These are phyloP conservation scores for Oxyura jamaicensis DNA, from an alignment of 2,113 vertebrate genomes.

Conservation along the genomic window DNA sequence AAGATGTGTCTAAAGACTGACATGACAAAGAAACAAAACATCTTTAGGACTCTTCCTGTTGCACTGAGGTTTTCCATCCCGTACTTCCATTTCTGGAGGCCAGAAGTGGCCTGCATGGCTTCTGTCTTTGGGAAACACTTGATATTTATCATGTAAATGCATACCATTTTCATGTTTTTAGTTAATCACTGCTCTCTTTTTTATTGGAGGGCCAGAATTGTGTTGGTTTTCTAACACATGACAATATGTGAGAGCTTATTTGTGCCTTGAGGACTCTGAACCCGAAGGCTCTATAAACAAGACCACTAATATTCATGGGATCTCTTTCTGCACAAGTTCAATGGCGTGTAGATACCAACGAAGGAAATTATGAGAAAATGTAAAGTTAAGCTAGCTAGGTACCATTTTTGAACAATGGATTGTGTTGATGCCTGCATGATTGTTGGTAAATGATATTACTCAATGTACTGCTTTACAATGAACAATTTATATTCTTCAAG, in stretches of 20 bases:
- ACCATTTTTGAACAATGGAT: background rate
- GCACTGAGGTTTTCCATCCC: background rate
- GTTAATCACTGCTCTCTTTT: background rate
- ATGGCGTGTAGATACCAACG: background rate
- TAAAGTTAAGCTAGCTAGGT: background rate
- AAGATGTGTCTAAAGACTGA: background rate
- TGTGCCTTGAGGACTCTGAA: background rate
- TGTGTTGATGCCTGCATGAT: background rate
- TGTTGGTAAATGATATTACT: background rate
- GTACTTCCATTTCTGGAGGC: background rate
- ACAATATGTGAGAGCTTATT: background rate
- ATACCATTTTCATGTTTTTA: background rate
- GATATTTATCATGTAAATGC: constrained; percentile 3
- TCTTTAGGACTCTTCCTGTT: background rate
- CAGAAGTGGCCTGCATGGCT: background rate
- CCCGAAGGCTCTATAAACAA: background rate
- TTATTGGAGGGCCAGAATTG: background rate
- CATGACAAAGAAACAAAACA: background rate
- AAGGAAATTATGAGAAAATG: background rate
- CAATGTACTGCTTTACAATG: background rate
- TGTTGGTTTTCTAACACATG: background rate
- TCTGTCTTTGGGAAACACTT: background rate
- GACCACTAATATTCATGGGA: background rate
- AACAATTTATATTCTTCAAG: background rate
- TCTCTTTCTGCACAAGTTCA: background rate